Percentiles rank a stretch among this genome's conserved stretches.
phyloP scores from a whole-genome alignment of 2,888 invertebrate genomes.

The Tenthredo mesomela region DNA sequence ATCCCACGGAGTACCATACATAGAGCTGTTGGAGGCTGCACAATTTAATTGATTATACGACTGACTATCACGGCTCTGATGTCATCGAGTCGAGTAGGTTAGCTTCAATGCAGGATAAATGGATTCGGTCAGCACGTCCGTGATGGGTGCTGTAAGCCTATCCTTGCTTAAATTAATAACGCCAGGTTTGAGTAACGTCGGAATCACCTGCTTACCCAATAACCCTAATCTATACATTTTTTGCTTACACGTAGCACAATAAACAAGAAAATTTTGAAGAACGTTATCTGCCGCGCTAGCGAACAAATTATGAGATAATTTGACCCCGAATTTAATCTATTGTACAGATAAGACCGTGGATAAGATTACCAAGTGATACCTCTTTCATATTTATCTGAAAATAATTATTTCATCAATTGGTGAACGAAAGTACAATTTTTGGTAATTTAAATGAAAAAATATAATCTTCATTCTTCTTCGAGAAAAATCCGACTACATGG shows the following conservation, averaged over 20 bases:
- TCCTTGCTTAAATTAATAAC: conserved; percentile 58
- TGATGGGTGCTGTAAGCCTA: conserved; percentile 1
- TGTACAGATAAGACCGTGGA: conserved; percentile 2
- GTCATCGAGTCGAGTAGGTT: conserved; percentile 60
- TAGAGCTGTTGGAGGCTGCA: background rate
- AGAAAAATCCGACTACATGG: background rate
- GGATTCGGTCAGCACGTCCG: conserved; percentile 56
- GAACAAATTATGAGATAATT: background rate
- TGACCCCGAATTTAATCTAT: background rate
- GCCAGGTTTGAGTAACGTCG: background rate
- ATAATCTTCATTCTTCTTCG: background rate
- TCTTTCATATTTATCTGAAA: background rate
- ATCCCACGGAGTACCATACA: background rate
- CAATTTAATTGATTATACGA: conserved; percentile 18
- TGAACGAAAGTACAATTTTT: background rate
- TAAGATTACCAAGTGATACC: conserved; percentile 1
- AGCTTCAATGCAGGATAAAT: conserved; percentile 62
- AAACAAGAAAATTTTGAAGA: background rate
- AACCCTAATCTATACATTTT: background rate
- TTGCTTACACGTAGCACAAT: background rate
- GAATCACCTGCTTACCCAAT: background rate
- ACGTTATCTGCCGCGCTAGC: background rate
- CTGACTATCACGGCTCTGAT: conserved; percentile 56
- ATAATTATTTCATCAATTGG: background rate
- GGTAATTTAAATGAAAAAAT: no score